These are phyloP conservation scores for Drosophila diplacantha DNA, from an alignment of 2,888 invertebrate species.

Conservation along the genomic window DNA sequence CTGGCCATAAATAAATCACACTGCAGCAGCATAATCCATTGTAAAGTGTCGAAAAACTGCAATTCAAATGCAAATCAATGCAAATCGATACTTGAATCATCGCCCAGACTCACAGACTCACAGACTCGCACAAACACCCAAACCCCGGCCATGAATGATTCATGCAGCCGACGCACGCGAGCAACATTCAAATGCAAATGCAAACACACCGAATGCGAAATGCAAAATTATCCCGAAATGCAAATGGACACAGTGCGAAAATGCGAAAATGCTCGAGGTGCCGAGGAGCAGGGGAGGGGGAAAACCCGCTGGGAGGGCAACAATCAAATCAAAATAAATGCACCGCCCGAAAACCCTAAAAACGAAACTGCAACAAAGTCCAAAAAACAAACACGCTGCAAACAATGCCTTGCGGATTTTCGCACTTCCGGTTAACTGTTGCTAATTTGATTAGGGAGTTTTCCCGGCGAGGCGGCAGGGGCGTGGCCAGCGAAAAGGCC, in stretches of 20 bases:
- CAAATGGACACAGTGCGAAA: slow-evolving; percentile 49
- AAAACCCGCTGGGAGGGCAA: slow-evolving; percentile 61
- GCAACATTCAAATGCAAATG: slow-evolving; percentile 68
- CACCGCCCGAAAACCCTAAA: slow-evolving; percentile 49
- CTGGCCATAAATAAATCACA: slow-evolving; percentile 68
- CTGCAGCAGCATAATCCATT: slow-evolving; percentile 71
- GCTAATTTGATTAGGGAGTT: slow-evolving; percentile 75
- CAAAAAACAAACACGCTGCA: slow-evolving; percentile 37
- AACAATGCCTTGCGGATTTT: slow-evolving; percentile 58
- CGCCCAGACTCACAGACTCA: slow-evolving; percentile 5
- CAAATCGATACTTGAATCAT: slow-evolving; percentile 72
- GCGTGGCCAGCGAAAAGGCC: slow-evolving; percentile 27
- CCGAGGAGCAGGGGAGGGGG: neutral
- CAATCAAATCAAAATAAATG: slow-evolving; percentile 70
- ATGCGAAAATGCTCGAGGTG: slow-evolving; percentile 12
- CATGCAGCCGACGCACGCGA: slow-evolving; percentile 64
- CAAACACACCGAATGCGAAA: slow-evolving; percentile 17
- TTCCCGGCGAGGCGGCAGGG: slow-evolving; percentile 3
- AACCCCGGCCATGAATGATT: slow-evolving; percentile 56
- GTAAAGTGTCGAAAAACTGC: slow-evolving; percentile 70
- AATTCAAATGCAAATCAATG: slow-evolving; percentile 75
- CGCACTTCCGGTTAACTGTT: slow-evolving; percentile 73
- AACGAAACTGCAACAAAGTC: slow-evolving; percentile 37
- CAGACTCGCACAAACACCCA: slow-evolving; percentile 20
- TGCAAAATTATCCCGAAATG: slow-evolving; percentile 50